These are phyloP conservation scores for Clamator glandarius DNA, from an alignment of 2,797 vertebrate genomes.

Conservation along the genomic window DNA sequence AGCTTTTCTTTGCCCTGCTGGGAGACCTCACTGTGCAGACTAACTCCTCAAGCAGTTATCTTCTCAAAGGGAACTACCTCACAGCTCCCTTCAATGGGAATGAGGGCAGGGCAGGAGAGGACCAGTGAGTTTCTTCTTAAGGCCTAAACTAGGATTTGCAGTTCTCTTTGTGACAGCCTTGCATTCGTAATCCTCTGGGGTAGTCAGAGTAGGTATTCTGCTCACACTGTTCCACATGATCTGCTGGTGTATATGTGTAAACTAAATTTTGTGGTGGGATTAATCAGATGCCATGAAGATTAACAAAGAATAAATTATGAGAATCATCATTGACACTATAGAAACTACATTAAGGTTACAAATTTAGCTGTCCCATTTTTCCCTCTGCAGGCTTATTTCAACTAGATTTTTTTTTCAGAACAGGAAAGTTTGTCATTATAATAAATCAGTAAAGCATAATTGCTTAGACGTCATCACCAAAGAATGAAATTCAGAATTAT, in stretches of 20 bases:
- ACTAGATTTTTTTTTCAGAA: not conserved
- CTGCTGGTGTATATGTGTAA: not conserved
- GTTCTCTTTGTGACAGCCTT: not conserved
- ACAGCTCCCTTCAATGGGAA: not conserved
- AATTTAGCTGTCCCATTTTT: not conserved
- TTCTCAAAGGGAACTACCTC: not conserved
- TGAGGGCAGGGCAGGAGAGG: not conserved
- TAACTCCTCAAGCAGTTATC: not conserved
- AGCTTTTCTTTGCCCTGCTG: not conserved
- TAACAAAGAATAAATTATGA: not conserved
- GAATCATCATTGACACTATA: not conserved
- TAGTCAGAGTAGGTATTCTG: not conserved
- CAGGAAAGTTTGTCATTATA: not conserved
- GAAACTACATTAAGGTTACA: not conserved
- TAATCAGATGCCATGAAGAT: not conserved
- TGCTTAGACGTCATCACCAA: not conserved
- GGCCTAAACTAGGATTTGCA: not conserved
- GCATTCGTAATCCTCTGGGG: not conserved
- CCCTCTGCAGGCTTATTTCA: not conserved
- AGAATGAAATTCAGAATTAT: conserved; percentile 2
- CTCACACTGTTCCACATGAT: not conserved
- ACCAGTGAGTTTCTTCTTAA: not conserved
- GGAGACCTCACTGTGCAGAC: not conserved
- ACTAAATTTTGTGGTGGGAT: not conserved
- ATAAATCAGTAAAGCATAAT: not conserved